These are phyloP conservation scores for Anarrhichthys ocellatus DNA, from an alignment of 2,113 vertebrate species.

Conservation along the genomic window DNA sequence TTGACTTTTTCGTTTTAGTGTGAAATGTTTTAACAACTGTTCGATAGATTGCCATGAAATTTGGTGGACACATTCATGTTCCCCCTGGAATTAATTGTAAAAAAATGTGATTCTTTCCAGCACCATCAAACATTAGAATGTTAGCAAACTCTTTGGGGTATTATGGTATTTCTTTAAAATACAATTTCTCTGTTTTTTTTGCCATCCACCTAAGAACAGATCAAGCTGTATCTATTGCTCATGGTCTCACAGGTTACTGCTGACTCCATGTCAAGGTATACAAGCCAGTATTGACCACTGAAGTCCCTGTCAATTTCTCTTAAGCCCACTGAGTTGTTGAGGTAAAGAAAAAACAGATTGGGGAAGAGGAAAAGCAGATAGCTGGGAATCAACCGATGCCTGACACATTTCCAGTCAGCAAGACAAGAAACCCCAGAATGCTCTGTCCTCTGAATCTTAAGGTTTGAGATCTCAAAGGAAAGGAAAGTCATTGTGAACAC, in stretches of 20 bases:
- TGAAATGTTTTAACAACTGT: not conserved
- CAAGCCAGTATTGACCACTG: conserved; percentile 57
- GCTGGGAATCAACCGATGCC: conserved; percentile 7
- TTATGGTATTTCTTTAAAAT: not conserved
- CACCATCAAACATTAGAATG: not conserved
- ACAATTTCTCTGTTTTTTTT: not conserved
- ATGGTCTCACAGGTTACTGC: conserved; percentile 50
- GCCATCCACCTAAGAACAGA: conserved; percentile 15
- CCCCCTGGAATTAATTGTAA: not conserved
- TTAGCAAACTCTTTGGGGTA: not conserved
- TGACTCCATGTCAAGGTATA: conserved; percentile 45
- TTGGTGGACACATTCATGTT: not conserved
- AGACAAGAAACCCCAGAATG: conserved; percentile 10
- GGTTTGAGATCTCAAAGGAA: conserved; percentile 22
- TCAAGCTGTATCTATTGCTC: conserved; percentile 26
- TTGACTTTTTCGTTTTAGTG: not conserved
- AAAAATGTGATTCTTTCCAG: not conserved
- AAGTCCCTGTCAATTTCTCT: conserved; percentile 61
- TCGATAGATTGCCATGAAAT: not conserved
- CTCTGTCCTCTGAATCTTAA: conserved; percentile 14
- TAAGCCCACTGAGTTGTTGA: conserved; percentile 46
- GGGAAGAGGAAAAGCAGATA: conserved; percentile 3
- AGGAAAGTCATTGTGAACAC: not conserved
- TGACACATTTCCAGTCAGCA: conserved; percentile 51
- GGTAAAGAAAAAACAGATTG: conserved; percentile 10